A percentile compares a stretch with the other conserved stretches of the same genome.
Conservation (phyloP, 2,888 invertebrate genomes). For the Harpalus rubripes region DNA sequence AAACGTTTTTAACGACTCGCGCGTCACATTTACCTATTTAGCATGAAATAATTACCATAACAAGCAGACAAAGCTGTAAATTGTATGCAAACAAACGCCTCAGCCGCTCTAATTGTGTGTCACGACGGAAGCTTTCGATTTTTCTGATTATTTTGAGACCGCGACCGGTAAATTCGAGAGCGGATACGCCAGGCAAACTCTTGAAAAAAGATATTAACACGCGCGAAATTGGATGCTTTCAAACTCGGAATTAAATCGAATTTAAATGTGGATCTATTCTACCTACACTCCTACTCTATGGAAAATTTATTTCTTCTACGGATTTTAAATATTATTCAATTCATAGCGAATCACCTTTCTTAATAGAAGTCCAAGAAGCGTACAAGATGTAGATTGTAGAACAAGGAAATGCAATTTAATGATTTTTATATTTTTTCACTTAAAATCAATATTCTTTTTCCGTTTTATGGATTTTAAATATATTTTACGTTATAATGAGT, state of each 20-base stretch:
- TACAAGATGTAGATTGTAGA: background rate
- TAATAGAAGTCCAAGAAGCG: background rate
- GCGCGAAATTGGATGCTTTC: conserved; percentile 62
- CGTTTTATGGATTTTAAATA: background rate
- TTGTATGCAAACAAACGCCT: conserved; percentile 46
- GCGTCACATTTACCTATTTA: conserved; percentile 40
- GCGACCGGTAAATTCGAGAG: conserved; percentile 14
- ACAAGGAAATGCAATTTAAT: background rate
- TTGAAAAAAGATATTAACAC: conserved; percentile 63
- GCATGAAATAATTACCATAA: conserved; percentile 52
- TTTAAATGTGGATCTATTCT: conserved; percentile 47
- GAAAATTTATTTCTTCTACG: conserved; percentile 23
- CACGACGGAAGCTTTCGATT: conserved; percentile 11
- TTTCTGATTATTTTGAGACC: conserved; percentile 39
- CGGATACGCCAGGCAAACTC: conserved; percentile 20
- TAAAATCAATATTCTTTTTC: background rate
- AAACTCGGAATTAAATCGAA: conserved; percentile 62
- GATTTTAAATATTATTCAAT: conserved; percentile 29
- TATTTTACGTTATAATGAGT: no score
- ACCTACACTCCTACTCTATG: conserved; percentile 1
- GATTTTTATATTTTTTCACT: background rate
- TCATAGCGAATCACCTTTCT: background rate
- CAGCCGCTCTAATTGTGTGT: conserved; percentile 10
- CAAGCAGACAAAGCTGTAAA: conserved; percentile 47
- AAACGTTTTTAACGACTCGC: conserved; percentile 49